Evolutionary conservation across 1,140 invertebrate genomes (phyloP), one percentile per base, ranked within the genome.

Genomic region (Megalopta genalis): DNA sequence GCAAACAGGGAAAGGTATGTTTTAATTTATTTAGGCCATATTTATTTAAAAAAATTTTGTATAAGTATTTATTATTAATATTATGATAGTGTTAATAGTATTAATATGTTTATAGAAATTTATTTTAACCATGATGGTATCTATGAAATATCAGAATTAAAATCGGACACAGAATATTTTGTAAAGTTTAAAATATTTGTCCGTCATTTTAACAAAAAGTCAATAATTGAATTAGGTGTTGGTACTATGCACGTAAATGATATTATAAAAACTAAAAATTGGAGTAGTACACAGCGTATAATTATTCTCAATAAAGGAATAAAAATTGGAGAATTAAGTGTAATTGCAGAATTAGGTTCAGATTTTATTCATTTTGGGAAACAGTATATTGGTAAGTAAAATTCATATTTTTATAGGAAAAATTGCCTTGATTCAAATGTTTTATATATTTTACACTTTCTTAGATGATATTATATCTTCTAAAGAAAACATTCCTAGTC

Each of bases 361-460:
- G 92, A 93, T 75, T 88, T 84, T 80, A 86, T 92, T 54, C 92
- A 94, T 81, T 94, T 93, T 87, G 93, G 93, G 46, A 93, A 89
- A 86, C 90, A 94, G 84, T 93, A 93, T 85, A 78, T 94, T 76
- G 92, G 93, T 93, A 83, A 81, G 86, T 84, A 67, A 77, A 42
- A 83, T 79, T 85, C 84, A 65, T 79, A 32, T 46, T 66, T 64
- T 59, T 10, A 77, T 49, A 78, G 66, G 63, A 52, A 71, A 57
- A 85, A 82, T 9, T 57, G n/a, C 54, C 64, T 84, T 81, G 54
- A 86, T 71, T 79, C 23, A 42, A 9, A 78, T 27, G 10, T 73
- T 68, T 83, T 79, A 42, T 18, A 32, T 87, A 60, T 5, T 49
- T 18, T 39, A 25, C 46, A 21, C 69, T 72, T 64, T 71, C 42